Evolutionary conservation across 2,888 invertebrate species (phyloP), one percentile per base, ranked within the genome.

Genomic region (Hirtodrosophila cameraria): DNA sequence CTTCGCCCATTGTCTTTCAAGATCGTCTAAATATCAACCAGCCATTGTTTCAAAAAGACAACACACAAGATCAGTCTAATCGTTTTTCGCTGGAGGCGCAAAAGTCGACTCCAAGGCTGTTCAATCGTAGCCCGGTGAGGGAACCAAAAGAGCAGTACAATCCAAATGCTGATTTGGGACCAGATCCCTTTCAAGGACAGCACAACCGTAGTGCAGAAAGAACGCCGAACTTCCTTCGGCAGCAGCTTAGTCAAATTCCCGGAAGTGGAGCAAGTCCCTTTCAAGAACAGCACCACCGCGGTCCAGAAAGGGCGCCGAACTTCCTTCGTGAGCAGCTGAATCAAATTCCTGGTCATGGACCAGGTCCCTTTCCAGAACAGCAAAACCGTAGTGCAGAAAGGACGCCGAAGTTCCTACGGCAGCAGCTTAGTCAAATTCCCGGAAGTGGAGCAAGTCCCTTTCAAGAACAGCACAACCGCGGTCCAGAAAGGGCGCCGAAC

Each of bases 51-150:
- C 31, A 20, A 23, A 23, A 15, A 33, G 31, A 8, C 25, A 36
- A 5, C 7, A 12, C 8, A 6, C 35, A 28, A 20, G 55, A 42
- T 1, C 35, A 11, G 1, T 57, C 23, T 12, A 23, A 16, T n/a
- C 12, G 15, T 13, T 9, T 33, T 9, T 5, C 12, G 1, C 1
- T 55, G 33, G 5, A 4, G 8, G 12, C 7, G 7, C 55, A 38
- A 2, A 12, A 18, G 6, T 25, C 12, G 18, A 23, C 20, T 39
- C 0, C 12, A 1, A 16, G 25, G 3, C 16, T 5, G 8, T 59
- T 30, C 11, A 45, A 59, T 25, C 15, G 25, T 11, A 27, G 46
- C 12, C 30, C 50, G 15, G n/a, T 7, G 3, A 23, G 23, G 8
- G 3, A 8, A 20, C 28, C 27, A 8, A 7, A 13, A 1, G 12